Percentiles rank a stretch among this genome's conserved stretches.
phyloP scores from a whole-genome alignment of 1,140 invertebrate species.

The Laupala kohalensis region DNA sequence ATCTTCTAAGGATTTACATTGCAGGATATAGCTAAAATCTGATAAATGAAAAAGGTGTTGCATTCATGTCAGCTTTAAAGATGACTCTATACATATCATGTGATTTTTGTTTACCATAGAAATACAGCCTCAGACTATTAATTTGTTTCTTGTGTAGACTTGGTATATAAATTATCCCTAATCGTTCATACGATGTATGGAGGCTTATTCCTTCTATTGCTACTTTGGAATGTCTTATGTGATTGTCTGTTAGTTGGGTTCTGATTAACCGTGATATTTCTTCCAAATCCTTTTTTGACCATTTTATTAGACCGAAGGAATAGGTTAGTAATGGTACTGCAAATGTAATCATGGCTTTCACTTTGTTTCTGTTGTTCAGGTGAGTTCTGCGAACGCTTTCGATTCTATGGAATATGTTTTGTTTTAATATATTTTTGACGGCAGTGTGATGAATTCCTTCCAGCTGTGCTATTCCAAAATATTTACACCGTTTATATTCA shows the following conservation, averaged over 20 bases:
- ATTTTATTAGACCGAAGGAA: not conserved
- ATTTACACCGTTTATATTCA: not conserved
- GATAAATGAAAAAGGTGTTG: no score
- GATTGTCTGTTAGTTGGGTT: not conserved
- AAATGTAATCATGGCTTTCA: not conserved
- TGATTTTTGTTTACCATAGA: not conserved
- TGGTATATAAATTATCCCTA: not conserved
- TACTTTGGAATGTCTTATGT: not conserved
- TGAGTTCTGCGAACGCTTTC: not conserved
- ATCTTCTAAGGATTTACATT: not conserved
- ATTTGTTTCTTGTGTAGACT: not conserved
- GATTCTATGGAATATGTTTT: not conserved
- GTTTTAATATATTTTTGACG: not conserved
- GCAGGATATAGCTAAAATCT: not conserved
- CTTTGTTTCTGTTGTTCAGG: not conserved
- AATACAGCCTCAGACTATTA: not conserved
- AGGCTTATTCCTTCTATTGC: not conserved
- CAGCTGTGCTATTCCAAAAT: not conserved
- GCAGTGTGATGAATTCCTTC: not conserved
- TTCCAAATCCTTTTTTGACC: not conserved
- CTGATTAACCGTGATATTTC: not conserved
- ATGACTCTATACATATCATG: not conserved
- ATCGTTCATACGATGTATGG: not conserved
- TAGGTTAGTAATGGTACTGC: no score
- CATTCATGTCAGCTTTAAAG: not conserved